Conservation (phyloP, 2,113 vertebrate genomes). For the Ondatra zibethicus region DNA sequence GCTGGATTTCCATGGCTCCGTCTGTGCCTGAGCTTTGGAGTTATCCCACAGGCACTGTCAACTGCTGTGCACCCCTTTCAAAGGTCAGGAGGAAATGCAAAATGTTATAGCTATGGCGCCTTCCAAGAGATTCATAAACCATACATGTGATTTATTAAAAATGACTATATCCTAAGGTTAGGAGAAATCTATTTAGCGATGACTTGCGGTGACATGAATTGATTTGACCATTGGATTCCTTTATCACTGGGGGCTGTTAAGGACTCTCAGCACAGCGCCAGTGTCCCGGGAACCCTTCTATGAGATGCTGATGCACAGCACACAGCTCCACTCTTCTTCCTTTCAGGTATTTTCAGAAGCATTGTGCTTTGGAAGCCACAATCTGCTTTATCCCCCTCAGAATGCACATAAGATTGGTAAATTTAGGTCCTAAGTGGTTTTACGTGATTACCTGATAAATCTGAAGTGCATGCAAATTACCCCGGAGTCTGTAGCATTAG, state of each 20-base stretch:
- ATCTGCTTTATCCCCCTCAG: not conserved
- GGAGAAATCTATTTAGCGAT: not conserved
- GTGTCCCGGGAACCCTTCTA: not conserved
- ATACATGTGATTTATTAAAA: not conserved
- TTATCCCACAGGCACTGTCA: not conserved
- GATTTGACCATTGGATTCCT: not conserved
- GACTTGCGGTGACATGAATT: not conserved
- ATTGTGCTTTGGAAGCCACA: constrained; percentile 18
- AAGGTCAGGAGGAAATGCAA: not conserved
- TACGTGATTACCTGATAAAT: constrained; percentile 37
- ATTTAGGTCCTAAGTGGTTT: constrained; percentile 38
- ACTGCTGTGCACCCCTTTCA: not conserved
- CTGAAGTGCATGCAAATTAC: not conserved
- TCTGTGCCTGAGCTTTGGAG: not conserved
- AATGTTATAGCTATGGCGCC: not conserved
- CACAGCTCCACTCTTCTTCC: not conserved
- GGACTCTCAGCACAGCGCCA: too few species aligned
- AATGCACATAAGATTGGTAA: not conserved
- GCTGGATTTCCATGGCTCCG: not conserved
- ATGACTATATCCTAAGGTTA: not conserved
- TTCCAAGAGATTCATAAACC: not conserved
- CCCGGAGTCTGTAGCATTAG: not conserved
- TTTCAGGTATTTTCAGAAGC: not conserved
- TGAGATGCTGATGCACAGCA: not conserved
- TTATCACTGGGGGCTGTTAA: not conserved